A percentile compares a stretch with the other conserved stretches of the same genome.
phyloP scores from a whole-genome alignment of 1,140 invertebrate genomes.

The Drosophila subobscura region DNA sequence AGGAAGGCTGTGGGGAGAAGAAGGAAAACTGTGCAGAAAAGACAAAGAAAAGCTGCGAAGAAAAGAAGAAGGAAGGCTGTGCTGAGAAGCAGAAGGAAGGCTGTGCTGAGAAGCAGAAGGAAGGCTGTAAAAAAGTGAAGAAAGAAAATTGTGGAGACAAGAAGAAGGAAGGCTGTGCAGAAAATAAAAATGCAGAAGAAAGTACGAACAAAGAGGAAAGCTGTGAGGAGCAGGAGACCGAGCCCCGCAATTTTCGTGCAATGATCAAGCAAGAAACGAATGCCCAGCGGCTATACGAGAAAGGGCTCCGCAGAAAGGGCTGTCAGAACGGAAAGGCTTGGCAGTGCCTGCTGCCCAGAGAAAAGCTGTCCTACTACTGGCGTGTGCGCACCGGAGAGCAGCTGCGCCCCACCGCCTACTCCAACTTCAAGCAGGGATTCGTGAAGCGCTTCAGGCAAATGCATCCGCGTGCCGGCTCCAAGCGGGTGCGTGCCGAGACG shows the following conservation, averaged over 20 bases:
- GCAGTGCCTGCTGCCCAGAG: slow-evolving; percentile 4
- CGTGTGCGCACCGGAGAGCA: slow-evolving; percentile 24
- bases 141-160: background rate
- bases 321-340: background rate
- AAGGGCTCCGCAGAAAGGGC: too few relatives aligned
- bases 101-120: too few relatives aligned
- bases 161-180: background rate
- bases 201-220: background rate
- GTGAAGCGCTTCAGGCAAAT: background rate
- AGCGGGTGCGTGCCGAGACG: background rate
- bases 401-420: slow-evolving; percentile 39
- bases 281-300: slow-evolving; percentile 19
- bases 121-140: background rate
- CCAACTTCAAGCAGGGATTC: slow-evolving; percentile 50
- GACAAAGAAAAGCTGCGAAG: background rate
- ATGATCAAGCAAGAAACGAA: background rate
- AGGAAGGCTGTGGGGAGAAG: background rate
- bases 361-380: slow-evolving; percentile 63
- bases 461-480: background rate
- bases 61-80: background rate
- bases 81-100: too few relatives aligned
- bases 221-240: background rate
- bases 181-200: background rate
- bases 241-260: background rate
- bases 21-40: background rate